Conservation (phyloP, 2,113 vertebrate genomes). For the Apistogramma diplotaenia region DNA sequence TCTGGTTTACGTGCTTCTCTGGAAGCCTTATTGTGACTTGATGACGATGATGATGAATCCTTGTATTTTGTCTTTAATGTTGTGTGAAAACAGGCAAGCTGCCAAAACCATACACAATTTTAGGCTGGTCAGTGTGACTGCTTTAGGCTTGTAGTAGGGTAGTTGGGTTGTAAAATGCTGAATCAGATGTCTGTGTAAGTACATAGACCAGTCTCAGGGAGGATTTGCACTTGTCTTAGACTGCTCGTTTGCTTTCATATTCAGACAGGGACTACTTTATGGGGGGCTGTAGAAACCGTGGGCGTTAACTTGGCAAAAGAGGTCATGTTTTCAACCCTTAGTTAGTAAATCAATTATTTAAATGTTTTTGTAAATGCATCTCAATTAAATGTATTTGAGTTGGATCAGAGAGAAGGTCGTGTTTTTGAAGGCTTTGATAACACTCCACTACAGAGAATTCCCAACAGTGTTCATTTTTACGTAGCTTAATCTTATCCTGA, state of each 20-base stretch:
- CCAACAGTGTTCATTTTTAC: background rate
- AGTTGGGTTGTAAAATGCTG: slow-evolving; percentile 41
- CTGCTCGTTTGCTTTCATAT: slow-evolving; percentile 48
- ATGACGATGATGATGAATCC: slow-evolving; percentile 9
- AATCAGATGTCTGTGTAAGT: slow-evolving; percentile 48
- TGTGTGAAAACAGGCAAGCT: slow-evolving; percentile 36
- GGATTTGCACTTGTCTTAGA: slow-evolving; percentile 62
- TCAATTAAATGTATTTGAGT: background rate
- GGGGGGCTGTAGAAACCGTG: slow-evolving; percentile 7
- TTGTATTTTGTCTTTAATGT: slow-evolving; percentile 46
- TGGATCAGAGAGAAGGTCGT: background rate
- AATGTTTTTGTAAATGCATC: background rate
- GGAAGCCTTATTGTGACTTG: slow-evolving; percentile 44
- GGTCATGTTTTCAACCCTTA: background rate
- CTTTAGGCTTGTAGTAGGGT: slow-evolving; percentile 42
- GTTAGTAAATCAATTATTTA: slow-evolving; percentile 14
- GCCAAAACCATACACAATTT: slow-evolving; percentile 44
- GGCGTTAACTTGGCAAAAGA: background rate
- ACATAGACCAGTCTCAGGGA: slow-evolving; percentile 62
- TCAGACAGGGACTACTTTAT: slow-evolving; percentile 23
- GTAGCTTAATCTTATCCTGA: background rate
- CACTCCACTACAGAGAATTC: background rate
- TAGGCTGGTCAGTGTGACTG: slow-evolving; percentile 37
- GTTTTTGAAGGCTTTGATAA: background rate
- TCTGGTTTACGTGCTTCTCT: slow-evolving; percentile 60